phyloP scores from a whole-genome alignment of 2,797 vertebrate species.

The Gymnopithys bicolor region DNA sequence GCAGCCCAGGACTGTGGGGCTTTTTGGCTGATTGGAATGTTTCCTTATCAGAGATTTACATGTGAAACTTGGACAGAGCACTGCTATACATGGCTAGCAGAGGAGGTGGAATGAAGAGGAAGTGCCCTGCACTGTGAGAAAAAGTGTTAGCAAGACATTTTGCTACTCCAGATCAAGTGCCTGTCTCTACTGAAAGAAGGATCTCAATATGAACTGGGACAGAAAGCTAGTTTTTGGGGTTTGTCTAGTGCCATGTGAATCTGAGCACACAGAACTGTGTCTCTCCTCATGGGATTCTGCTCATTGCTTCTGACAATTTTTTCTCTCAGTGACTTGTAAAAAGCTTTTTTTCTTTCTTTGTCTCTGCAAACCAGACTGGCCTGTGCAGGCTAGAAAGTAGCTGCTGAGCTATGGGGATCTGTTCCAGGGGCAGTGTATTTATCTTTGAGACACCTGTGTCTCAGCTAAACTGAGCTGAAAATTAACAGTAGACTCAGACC shows the following conservation, averaged over 20 bases:
- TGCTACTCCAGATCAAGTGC: background rate
- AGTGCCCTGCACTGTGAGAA: background rate
- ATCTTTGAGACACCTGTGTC: background rate
- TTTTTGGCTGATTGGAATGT: background rate
- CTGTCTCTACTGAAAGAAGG: background rate
- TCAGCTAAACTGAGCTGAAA: slow-evolving; percentile 5
- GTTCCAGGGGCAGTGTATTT: background rate
- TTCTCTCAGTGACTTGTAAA: background rate
- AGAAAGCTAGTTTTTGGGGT: background rate
- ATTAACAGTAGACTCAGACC: background rate
- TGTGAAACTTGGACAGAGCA: background rate
- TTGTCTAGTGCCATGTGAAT: background rate
- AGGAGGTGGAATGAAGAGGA: background rate
- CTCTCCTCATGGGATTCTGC: background rate
- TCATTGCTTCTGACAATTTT: background rate
- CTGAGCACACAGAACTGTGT: background rate
- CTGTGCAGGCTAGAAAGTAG: background rate
- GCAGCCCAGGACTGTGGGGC: background rate
- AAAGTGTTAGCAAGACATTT: background rate
- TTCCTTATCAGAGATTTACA: background rate
- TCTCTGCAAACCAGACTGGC: background rate
- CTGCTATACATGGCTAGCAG: background rate
- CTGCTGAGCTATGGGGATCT: background rate
- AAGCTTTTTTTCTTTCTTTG: background rate
- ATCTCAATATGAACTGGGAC: background rate